Conservation (phyloP, 2,113 vertebrate genomes). For the Charina bottae region DNA sequence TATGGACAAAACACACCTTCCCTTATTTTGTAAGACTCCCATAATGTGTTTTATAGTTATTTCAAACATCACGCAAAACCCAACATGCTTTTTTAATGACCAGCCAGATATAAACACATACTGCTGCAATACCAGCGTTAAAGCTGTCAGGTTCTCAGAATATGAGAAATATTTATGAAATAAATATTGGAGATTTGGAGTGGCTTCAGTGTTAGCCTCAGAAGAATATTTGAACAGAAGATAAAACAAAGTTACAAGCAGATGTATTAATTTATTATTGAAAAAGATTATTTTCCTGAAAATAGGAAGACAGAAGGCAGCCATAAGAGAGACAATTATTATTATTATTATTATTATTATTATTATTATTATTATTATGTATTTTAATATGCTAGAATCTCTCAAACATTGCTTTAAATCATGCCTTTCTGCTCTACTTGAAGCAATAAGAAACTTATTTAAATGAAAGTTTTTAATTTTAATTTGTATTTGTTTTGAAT, state of each 20-base stretch:
- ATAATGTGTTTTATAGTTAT: constrained; percentile 5
- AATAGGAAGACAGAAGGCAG: background rate
- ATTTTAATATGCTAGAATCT: background rate
- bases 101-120: constrained; percentile 39
- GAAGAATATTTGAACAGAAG: constrained; percentile 72
- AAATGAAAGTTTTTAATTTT: background rate
- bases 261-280: constrained; percentile 38
- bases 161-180: constrained; percentile 80
- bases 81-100: constrained; percentile 35
- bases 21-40: background rate
- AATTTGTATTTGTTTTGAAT: background rate
- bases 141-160: constrained; percentile 73
- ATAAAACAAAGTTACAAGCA: constrained; percentile 80
- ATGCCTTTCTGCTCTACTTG: constrained; percentile 9
- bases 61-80: constrained; percentile 36
- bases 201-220: constrained; percentile 63
- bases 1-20: background rate
- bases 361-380: constrained; percentile 2
- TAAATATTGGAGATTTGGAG: constrained; percentile 77
- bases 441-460: background rate
- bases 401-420: background rate
- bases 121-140: constrained; percentile 50
- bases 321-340: constrained; percentile 20
- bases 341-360: background rate
- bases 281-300: constrained; percentile 63